phyloP scores from a whole-genome alignment of 53 echinoderm and acorn worm genomes.

The Patiria pectinifera region DNA sequence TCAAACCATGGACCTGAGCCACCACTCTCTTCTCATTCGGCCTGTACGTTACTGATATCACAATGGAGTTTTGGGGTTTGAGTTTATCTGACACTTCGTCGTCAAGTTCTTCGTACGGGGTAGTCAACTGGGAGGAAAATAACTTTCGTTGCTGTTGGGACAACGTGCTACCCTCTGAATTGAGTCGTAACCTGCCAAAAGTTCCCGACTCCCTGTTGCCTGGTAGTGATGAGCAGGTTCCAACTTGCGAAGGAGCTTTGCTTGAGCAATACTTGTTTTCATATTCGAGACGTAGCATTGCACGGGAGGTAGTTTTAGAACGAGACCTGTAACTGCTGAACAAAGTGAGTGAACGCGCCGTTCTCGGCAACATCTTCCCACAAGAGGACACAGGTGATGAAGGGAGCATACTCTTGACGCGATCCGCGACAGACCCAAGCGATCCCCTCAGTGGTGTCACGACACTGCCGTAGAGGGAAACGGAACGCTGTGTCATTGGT shows the following conservation, averaged over 20 bases:
- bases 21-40: background rate
- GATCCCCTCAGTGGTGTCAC: background rate
- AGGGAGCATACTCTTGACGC: background rate
- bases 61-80: background rate
- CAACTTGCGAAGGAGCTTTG: background rate
- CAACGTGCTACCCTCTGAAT: background rate
- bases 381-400: background rate
- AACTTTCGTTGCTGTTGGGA: background rate
- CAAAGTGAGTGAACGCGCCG: too few species aligned
- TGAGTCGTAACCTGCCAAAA: background rate
- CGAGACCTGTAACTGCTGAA: background rate
- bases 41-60: conserved; percentile 1
- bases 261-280: background rate
- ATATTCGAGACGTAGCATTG: background rate
- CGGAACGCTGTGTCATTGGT: background rate
- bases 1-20: background rate
- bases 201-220: background rate
- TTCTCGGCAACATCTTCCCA: background rate
- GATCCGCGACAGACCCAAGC: background rate
- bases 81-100: background rate
- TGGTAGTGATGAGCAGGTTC: too few species aligned
- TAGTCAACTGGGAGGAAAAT: background rate
- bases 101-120: background rate
- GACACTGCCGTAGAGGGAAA: background rate
- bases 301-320: background rate